Evolutionary conservation across 2,113 vertebrate species (phyloP), one percentile per base, ranked within the genome.

Genomic region (Planiliza haematocheilus): DNA sequence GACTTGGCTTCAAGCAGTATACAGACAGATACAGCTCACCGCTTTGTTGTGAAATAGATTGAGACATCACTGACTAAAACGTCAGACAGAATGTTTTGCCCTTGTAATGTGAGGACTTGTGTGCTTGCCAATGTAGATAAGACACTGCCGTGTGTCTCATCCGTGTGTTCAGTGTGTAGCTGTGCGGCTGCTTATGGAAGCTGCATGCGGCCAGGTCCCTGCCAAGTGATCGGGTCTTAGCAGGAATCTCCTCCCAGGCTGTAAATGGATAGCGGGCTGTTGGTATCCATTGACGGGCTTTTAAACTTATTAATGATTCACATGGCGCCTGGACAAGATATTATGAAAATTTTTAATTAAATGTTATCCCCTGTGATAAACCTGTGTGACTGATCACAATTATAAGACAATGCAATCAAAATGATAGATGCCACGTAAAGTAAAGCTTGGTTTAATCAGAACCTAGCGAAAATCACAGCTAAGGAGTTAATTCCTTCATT

Each of bases 251-350:
- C 72, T 61, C 62, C 45, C 20, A 37, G 71, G 79, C 64, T 66
- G 66, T 80, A 79, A 85, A 87, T 80, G 77, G 82, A 83, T 48
- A 74, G 69, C 83, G 84, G 82, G 76, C 63, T 86, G 71, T 59
- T 41, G 65, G 49, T 51, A n/a, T n/a, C n/a, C n/a, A n/a, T 58
- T 74, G 64, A 17, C 53, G n/a, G n/a, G 71, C 43, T 10, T 74
- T 83, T 82, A 65, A 82, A 81, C 41, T 43, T 66, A 69, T 80
- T 72, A 71, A 86, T 59, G 39, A 70, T 58, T 30, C 1, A 43
- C 30, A 49, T 56, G 74, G 49, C 69, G 42, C 36, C 24, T 30
- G 24, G 2, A 16, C 21, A 30, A 30, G 58, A 43, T 42, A 59
- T 42, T 43, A 14, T 16, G 8, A 7, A 2, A 20, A 14, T 42